These are phyloP conservation scores for Anableps anableps DNA, from an alignment of 2,797 vertebrate species.

Conservation along the genomic window DNA sequence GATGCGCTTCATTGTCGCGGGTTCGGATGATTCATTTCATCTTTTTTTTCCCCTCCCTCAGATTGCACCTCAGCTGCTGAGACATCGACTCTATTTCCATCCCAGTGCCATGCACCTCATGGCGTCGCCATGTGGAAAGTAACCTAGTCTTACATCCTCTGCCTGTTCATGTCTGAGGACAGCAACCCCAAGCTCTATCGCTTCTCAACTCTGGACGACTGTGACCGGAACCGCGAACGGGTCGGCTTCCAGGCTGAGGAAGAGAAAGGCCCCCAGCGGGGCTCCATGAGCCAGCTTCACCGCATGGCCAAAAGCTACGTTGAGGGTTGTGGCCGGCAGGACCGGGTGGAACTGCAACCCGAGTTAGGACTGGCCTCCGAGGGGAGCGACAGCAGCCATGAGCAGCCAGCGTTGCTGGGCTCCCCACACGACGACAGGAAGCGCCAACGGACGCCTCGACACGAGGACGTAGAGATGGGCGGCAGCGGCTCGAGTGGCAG, in stretches of 20 bases:
- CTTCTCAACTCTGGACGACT: constrained; percentile 70
- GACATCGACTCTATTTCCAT: constrained; percentile 11
- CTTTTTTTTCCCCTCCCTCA: constrained; percentile 28
- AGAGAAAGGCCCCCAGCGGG: constrained; percentile 51
- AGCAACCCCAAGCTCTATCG: constrained; percentile 65
- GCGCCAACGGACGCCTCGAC: constrained; percentile 68
- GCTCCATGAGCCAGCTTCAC: constrained; percentile 70
- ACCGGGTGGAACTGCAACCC: constrained; percentile 58
- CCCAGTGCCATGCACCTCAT: constrained; percentile 4
- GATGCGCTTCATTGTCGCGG: constrained; percentile 3
- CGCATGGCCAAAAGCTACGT: constrained; percentile 81
- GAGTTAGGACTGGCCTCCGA: constrained; percentile 78
- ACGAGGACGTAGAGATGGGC: constrained; percentile 90
- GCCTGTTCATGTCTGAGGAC: constrained; percentile 70
- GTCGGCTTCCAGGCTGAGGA: constrained; percentile 64
- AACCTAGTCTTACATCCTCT: constrained; percentile 28
- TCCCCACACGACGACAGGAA: constrained; percentile 63
- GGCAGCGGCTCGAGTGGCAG: constrained; percentile 86
- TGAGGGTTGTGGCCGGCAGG: constrained; percentile 63
- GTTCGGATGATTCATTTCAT: constrained; percentile 15
- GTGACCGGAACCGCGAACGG: constrained; percentile 43
- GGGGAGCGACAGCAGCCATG: constrained; percentile 79
- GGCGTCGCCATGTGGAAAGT: constrained; percentile 52
- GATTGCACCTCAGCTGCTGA: constrained; percentile 21
- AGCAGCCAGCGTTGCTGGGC: constrained; percentile 51